A percentile compares a stretch with the other conserved stretches of the same genome.
These are phyloP conservation scores for Chrysocyon brachyurus DNA, from an alignment of 2,797 vertebrate genomes.

Conservation along the genomic window DNA sequence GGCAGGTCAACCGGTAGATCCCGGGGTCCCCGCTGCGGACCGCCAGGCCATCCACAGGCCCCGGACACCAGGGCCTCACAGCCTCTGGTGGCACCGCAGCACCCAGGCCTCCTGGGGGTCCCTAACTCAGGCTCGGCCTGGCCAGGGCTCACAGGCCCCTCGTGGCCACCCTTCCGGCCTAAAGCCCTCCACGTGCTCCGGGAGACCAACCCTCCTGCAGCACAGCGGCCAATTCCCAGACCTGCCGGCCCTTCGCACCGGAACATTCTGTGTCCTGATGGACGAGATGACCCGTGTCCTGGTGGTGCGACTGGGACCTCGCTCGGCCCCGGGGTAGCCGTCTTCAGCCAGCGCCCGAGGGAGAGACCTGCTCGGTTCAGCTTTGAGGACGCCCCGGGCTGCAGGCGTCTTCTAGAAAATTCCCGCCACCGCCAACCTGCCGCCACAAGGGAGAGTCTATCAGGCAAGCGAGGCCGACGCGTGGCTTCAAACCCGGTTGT, in stretches of 20 bases:
- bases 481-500: not conserved
- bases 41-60: not conserved
- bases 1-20: no score
- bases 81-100: not conserved
- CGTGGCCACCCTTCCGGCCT: conserved; percentile 99
- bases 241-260: conserved; percentile 93
- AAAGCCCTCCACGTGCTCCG: not conserved
- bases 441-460: no score
- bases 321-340: conserved; percentile 95
- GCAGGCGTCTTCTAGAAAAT: no score
- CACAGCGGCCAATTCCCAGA: not conserved
- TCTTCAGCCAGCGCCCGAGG: not conserved
- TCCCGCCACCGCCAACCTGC: no score
- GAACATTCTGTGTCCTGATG: conserved; percentile 98
- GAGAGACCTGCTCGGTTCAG: not conserved
- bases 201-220: not conserved
- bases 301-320: conserved; percentile 97
- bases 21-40: not conserved
- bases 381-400: not conserved
- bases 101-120: no score
- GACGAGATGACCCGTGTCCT: conserved; percentile 98
- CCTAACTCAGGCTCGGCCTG: no score
- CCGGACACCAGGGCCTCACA: not conserved
- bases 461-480: no score
- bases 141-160: conserved; percentile 94